Percentiles rank a stretch among this genome's conserved stretches.
These are phyloP conservation scores for Cyrtodaria siliqua DNA, from an alignment of 2,888 invertebrate genomes.

Conservation along the genomic window DNA sequence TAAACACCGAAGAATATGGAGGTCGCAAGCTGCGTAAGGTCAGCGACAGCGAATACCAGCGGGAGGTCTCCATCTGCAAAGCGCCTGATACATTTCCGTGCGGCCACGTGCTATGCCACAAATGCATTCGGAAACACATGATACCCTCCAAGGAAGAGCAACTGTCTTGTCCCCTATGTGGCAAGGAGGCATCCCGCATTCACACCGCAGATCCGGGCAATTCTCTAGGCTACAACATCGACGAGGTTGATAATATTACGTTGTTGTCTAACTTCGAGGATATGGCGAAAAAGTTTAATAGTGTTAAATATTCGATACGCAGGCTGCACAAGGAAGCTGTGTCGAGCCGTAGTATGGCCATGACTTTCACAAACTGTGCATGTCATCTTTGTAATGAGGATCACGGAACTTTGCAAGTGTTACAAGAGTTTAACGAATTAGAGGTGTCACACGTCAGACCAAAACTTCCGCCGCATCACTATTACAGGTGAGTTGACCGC, in stretches of 20 bases:
- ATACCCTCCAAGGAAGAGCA: constrained; percentile 47
- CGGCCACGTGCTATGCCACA: constrained; percentile 81
- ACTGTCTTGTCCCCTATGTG: constrained; percentile 68
- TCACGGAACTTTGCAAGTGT: constrained; percentile 80
- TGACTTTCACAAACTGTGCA: constrained; percentile 79
- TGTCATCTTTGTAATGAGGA: constrained; percentile 79
- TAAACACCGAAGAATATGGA: constrained; percentile 35
- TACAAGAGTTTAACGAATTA: constrained; percentile 79
- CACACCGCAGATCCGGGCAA: constrained; percentile 51
- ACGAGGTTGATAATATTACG: constrained; percentile 70
- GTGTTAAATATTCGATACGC: constrained; percentile 72
- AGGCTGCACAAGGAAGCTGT: constrained; percentile 77
- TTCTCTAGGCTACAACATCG: constrained; percentile 52
- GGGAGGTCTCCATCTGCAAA: constrained; percentile 74
- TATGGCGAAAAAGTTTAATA: constrained; percentile 77
- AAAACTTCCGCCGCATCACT: constrained; percentile 65
- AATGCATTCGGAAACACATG: constrained; percentile 76
- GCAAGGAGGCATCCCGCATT: constrained; percentile 49
- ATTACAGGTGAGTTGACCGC: constrained; percentile 67
- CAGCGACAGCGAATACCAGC: constrained; percentile 72
- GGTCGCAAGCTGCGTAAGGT: constrained; percentile 58
- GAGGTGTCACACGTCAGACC: constrained; percentile 76
- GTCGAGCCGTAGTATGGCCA: constrained; percentile 76
- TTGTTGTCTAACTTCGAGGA: constrained; percentile 79
- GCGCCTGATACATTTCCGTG: constrained; percentile 83